phyloP scores from a whole-genome alignment of 2,888 invertebrate genomes.

The Spodoptera picta region DNA sequence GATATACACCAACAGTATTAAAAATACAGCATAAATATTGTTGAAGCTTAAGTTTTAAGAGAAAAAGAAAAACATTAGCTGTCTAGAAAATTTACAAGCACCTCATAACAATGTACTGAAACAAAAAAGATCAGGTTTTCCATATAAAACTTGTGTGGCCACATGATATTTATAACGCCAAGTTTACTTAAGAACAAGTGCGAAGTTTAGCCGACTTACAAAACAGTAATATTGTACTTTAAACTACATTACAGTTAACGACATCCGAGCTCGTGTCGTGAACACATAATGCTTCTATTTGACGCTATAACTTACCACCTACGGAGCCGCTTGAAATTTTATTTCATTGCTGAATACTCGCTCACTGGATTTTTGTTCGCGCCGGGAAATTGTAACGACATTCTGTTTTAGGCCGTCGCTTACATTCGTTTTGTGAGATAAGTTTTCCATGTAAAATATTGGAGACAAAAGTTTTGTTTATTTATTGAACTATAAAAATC shows the following conservation, averaged over 20 bases:
- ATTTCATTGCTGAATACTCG: slow-evolving; percentile 33
- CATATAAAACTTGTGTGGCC: slow-evolving; percentile 42
- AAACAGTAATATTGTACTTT: slow-evolving; percentile 59
- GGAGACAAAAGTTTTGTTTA: slow-evolving; percentile 13
- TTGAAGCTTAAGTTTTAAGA: no score
- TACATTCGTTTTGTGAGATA: slow-evolving; percentile 11
- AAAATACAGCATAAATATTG: no score
- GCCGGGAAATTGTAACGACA: slow-evolving; percentile 22
- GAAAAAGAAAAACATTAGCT: no score
- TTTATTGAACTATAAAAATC: slow-evolving; percentile 9
- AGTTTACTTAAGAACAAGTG: slow-evolving; percentile 53
- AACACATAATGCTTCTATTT: slow-evolving; percentile 52
- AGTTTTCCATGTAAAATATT: slow-evolving; percentile 17
- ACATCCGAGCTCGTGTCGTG: slow-evolving; percentile 43
- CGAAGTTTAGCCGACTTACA: slow-evolving; percentile 60
- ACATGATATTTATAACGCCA: slow-evolving; percentile 59
- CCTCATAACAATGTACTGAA: neutral
- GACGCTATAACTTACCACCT: slow-evolving; percentile 51
- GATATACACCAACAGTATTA: no score
- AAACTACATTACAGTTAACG: slow-evolving; percentile 60
- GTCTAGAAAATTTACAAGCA: neutral
- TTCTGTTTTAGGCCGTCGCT: slow-evolving; percentile 5
- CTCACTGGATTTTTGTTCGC: slow-evolving; percentile 32
- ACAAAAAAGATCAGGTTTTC: slow-evolving; percentile 13
- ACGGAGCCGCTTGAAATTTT: slow-evolving; percentile 42